Evolutionary conservation across 2,797 vertebrate genomes (phyloP).

Genomic region (Graptemys geographica): DNA sequence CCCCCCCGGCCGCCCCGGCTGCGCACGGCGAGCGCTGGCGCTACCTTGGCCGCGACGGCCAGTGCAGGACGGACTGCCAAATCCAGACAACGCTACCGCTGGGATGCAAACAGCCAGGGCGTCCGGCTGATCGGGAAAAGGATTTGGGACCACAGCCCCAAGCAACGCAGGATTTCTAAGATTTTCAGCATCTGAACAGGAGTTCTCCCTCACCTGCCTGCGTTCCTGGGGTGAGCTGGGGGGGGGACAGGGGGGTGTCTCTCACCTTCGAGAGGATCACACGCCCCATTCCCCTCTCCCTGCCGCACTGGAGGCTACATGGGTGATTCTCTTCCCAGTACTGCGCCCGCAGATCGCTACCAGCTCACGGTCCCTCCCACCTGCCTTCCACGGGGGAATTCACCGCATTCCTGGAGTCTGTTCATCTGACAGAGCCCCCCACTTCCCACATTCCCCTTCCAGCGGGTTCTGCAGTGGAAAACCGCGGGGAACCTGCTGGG

Average conservation of each 20-base stretch:
- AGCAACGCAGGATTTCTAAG: not conserved
- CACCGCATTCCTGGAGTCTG: not conserved
- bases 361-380: not conserved
- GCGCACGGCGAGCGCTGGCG: rapidly evolving
- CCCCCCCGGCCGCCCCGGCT: no score
- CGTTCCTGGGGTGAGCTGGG: no score
- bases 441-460: no score
- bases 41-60: no score
- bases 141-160: not conserved
- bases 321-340: not conserved
- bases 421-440: not conserved
- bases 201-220: not conserved
- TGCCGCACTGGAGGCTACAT: not conserved
- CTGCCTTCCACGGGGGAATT: not conserved
- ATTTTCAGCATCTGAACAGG: not conserved
- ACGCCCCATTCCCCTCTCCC: not conserved
- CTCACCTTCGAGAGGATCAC: no score
- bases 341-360: not conserved
- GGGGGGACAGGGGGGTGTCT: rapidly evolving
- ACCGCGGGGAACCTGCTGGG: no score
- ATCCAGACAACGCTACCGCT: not conserved
- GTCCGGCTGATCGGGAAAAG: not conserved
- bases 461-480: no score
- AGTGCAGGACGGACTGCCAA: not conserved
- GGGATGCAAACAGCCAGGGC: not conserved